Evolutionary conservation across 2,888 invertebrate species (phyloP), one percentile per base, ranked within the genome.

Genomic region (Diaprepes abbreviatus): DNA sequence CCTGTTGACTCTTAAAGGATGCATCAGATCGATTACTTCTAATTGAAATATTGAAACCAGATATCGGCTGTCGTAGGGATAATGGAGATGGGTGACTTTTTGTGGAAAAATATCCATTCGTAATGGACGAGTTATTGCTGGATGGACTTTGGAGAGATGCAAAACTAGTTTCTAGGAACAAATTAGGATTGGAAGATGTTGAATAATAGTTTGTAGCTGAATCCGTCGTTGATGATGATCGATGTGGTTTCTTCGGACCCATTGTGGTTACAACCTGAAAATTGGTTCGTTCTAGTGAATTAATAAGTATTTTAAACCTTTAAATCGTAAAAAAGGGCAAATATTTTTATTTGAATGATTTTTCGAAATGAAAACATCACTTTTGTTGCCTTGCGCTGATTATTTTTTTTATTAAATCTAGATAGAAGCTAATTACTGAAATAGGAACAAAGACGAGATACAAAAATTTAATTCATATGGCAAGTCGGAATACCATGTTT

Each of bases 221-320:
- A 52, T 77, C 77, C 72, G 84, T 74, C 84, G 85, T 79, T 79
- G 84, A 83, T 24, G 82, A 78, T 48, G 85, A 79, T 50, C 92
- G 87, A 81, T 91, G 91, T 9, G 93, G 93, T 83, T 93, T 94
- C 71, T 91, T 89, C 73, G 93, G 93, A 54, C 93, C 93, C 82
- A 91, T 88, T 77, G 92, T 89, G 73, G 91, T 91, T 89, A 92
- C 88, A 90, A 92, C 92, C 92, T 92, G 73, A 6, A 75, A 76
- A 24, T 24, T 24, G 5, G n/a, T n/a, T n/a, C n/a, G n/a, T n/a
- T n/a, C n/a, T n/a, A n/a, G n/a, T n/a, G n/a, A n/a, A n/a, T n/a
- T n/a, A n/a, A n/a, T n/a, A n/a, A n/a, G n/a, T n/a, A n/a, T n/a
- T n/a, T n/a, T n/a, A n/a, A n/a, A n/a, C n/a, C n/a, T n/a, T n/a